Evolutionary conservation across 2,888 invertebrate genomes (phyloP).

Genomic region (Dendrolimus pini): DNA sequence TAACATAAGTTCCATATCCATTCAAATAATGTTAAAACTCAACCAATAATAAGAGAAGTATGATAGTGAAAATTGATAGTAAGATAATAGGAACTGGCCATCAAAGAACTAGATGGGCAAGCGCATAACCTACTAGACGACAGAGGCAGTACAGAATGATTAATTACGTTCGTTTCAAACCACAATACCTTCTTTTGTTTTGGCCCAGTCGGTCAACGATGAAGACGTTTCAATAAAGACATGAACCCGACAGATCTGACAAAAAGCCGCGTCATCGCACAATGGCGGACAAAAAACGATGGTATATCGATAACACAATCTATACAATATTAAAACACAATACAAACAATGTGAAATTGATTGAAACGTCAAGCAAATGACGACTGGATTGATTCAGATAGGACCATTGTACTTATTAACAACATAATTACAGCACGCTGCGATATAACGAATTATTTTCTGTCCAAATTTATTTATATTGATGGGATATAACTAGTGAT

Average conservation of each 20-base stretch:
- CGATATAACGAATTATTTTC: slow-evolving; percentile 69
- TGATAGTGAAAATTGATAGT: too few species aligned
- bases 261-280: slow-evolving; percentile 51
- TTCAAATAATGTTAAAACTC: too few species aligned
- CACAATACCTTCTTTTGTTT: not conserved
- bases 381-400: slow-evolving; percentile 65
- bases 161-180: too few species aligned
- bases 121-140: too few species aligned
- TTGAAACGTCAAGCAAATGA: slow-evolving; percentile 73
- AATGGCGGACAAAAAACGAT: slow-evolving; percentile 47
- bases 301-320: slow-evolving; percentile 75
- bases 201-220: not conserved
- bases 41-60: too few species aligned
- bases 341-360: slow-evolving; percentile 73
- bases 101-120: too few species aligned
- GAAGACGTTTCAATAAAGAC: slow-evolving; percentile 43
- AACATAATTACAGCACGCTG: slow-evolving; percentile 70
- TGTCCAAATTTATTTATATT: slow-evolving; percentile 64
- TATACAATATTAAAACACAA: slow-evolving; percentile 69
- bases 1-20: too few species aligned
- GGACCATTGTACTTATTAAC: slow-evolving; percentile 67
- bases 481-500: slow-evolving; percentile 53
- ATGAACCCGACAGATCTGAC: slow-evolving; percentile 25
- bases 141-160: too few species aligned
- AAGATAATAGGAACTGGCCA: too few species aligned